Base-by-base conservation (phyloP, 2,888 invertebrate genomes). In the Drosophila austrosaltans region DNA sequence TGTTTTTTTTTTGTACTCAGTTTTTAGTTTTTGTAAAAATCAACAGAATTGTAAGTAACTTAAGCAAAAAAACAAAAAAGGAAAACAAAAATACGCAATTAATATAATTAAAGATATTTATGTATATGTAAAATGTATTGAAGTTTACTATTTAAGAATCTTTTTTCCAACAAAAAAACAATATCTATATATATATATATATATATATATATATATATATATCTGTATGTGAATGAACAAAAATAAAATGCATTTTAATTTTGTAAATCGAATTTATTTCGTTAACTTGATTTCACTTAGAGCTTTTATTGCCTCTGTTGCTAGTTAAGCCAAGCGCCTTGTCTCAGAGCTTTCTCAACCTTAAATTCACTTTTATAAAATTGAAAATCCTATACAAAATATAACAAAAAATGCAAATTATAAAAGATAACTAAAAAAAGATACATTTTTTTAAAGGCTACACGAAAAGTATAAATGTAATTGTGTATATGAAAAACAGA, bases 261-360 rank as follows among this genome's bases (percentile, higher is more conserved):
- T 72, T 44, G 8, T 53, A 65, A 53, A 48, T 44, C 58, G 65
- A 56, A 22, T 12, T 57, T 53, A 53, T 32, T 66, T 62, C 28
- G 22, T 42, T 62, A 57, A 10, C 8, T 60, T 62, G 44, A 67
- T 62, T 79, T 79, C 73, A 79, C 79, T 65, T 78, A 79, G 82
- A 84, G 82, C 82, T 83, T 82, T 76, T 84, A 78, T 83, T 79
- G 86, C 86, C 82, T 82, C 72, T 84, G 85, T 84, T 84, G 83
- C 81, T 79, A 80, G 76, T 82, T 81, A 81, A 79, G 75, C 65
- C 82, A 82, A 82, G 77, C 81, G 81, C 83, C 83, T 85, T 84
- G 80, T 82, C 83, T 82, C 83, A 83, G 86, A 84, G 83, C 83
- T 76, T 84, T 86, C 85, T 86, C 81, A 82, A 82, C 77, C 78